Evolutionary conservation across 2,888 invertebrate genomes (phyloP).

Genomic region (Heliconius ismenius): DNA sequence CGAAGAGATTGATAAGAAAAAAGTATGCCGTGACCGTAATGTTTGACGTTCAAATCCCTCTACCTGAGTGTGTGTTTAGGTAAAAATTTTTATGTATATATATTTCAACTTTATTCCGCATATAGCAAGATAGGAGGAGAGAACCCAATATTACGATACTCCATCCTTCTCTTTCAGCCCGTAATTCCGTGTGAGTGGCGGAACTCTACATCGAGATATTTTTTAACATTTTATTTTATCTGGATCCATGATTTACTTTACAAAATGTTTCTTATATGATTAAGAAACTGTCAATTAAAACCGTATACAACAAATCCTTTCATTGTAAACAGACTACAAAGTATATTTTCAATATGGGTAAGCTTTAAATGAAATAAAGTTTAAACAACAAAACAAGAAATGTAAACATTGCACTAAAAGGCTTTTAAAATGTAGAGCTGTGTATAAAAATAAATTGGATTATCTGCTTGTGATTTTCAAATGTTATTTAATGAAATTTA

Average conservation of each 20-base stretch:
- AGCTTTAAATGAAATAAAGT: conserved; percentile 10
- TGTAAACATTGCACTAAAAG: conserved; percentile 6
- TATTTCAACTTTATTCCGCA: not conserved
- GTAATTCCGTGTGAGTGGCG: not conserved
- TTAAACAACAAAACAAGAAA: conserved; percentile 1
- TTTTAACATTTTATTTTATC: not conserved
- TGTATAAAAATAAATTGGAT: not conserved
- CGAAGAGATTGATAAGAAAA: not conserved
- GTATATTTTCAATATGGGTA: not conserved
- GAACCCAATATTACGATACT: not conserved
- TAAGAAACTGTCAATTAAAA: not conserved
- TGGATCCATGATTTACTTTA: not conserved
- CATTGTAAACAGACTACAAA: conserved; percentile 1
- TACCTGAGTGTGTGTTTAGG: not conserved
- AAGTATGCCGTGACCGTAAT: not conserved
- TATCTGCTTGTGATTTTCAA: not conserved
- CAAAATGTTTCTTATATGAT: not conserved
- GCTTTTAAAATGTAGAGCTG: conserved; percentile 3
- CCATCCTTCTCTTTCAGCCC: not conserved
- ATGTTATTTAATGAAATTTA: not conserved
- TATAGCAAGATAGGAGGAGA: not conserved
- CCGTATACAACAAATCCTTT: not conserved
- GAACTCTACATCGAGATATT: not conserved
- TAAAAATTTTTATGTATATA: not conserved
- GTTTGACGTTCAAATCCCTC: not conserved